phyloP scores from a whole-genome alignment of 2,113 vertebrate species.

The Paraplagusia blochii region DNA sequence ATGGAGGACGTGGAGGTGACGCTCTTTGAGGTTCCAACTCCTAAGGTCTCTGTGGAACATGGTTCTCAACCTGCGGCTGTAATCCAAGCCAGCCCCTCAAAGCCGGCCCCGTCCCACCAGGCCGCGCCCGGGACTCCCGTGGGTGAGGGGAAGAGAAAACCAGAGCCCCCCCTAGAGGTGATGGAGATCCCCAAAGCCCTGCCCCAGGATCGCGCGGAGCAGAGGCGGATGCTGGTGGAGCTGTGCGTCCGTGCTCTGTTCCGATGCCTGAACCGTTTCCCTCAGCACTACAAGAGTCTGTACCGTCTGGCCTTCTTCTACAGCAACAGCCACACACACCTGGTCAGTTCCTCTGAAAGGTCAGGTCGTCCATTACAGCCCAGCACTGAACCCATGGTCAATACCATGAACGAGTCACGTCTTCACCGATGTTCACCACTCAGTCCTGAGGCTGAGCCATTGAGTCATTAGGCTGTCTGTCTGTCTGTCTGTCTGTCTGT shows the following conservation, averaged over 20 bases:
- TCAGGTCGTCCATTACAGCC: too few species aligned
- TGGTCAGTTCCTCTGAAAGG: too few species aligned
- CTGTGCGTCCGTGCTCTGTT: conserved; percentile 87
- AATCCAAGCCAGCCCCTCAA: conserved; percentile 60
- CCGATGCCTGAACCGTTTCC: conserved; percentile 92
- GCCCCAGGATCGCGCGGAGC: conserved; percentile 80
- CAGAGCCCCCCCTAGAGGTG: conserved; percentile 72
- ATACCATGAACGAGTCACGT: too few species aligned
- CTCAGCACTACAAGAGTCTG: conserved; percentile 98
- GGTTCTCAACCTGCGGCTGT: conserved; percentile 49
- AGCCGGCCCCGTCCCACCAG: conserved; percentile 46
- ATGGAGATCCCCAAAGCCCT: conserved; percentile 82
- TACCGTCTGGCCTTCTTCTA: conserved; percentile 95
- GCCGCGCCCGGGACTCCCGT: conserved; percentile 38
- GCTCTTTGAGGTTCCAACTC: conserved; percentile 55
- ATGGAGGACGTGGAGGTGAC: conserved; percentile 69
- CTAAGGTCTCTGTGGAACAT: conserved; percentile 58
- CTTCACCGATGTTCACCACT: too few species aligned
- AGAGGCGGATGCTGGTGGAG: conserved; percentile 86
- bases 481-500: too few species aligned
- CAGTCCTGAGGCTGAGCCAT: too few species aligned
- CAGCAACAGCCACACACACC: conserved; percentile 86
- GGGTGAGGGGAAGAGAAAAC: conserved; percentile 80
- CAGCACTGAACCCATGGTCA: too few species aligned
- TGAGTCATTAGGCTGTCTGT: too few species aligned